Evolutionary conservation across 2,113 vertebrate species (phyloP), one percentile per base, ranked within the genome.

Genomic region (Ceyx cyanopectus): DNA sequence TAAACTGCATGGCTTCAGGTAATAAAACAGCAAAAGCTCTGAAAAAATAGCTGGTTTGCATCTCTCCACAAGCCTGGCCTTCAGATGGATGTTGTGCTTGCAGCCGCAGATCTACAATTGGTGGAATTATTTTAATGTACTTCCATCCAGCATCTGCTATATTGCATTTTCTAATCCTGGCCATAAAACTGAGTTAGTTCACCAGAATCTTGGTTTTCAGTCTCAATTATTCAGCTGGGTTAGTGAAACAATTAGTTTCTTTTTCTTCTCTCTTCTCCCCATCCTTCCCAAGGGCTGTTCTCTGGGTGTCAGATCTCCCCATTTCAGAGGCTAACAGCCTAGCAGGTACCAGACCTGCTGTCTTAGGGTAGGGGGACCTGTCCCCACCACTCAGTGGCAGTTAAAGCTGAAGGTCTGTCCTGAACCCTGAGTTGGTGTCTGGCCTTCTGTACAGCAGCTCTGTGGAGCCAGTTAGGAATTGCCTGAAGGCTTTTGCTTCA

Each of bases 401-500:
- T 56, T 72, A 53, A 54, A 91, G 54, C 63, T 19, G 4, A 45
- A 57, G 72, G 34, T 53, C 58, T 66, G 4, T 41, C 41, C 82
- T 54, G 58, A 84, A 8, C 48, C 41, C 18, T 34, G 54, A 15
- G 60, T 18, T 30, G 24, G 24, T n/a, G 18, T 24, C 51, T 43
- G 79, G 3, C 1, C 11, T 62, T 21, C 8, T 0, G 0, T 45
- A 4, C 11, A 48, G 30, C 48, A 75, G 29, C 57, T 79, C 62
- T 84, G 29, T 74, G 62, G 20, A 82, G 66, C 48, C 70, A 76
- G 6, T 57, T 18, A 56, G 53, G 46, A 86, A 61, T 46, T 85
- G 83, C 48, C 80, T 81, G 37, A 30, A 80, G 81, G 51, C 30
- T 83, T 89, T 82, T 80, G 17, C 60, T 87, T 73, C 45, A 37